Evolutionary conservation across 2,888 invertebrate genomes (phyloP).

Genomic region (Dasysyrphus tricinctus): DNA sequence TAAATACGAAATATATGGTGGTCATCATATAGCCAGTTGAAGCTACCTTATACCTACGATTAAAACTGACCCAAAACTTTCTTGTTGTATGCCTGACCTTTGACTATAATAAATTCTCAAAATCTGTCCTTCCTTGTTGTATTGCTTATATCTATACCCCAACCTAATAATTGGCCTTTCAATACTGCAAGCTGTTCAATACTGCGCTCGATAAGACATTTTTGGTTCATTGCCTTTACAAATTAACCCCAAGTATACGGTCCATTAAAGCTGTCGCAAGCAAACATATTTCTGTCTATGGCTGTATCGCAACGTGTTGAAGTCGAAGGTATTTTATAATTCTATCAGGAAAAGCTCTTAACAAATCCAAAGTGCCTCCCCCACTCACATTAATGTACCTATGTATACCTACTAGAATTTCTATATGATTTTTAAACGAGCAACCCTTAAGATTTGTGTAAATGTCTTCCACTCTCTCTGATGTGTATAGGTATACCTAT

Average conservation of each 20-base stretch:
- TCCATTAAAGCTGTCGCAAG: constrained; percentile 64
- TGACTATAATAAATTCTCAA: constrained; percentile 14
- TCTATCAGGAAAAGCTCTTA: constrained; percentile 27
- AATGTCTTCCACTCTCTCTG: neutral
- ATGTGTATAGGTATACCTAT: neutral
- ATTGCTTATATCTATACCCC: neutral
- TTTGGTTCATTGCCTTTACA: constrained; percentile 68
- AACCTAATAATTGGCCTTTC: neutral
- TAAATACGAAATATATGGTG: neutral
- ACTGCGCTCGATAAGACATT: constrained; percentile 16
- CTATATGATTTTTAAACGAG: neutral
- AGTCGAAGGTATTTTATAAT: constrained; percentile 1
- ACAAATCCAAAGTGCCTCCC: constrained; percentile 9
- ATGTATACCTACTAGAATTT: neutral
- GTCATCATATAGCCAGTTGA: neutral
- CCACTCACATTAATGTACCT: neutral
- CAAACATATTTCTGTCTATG: constrained; percentile 14
- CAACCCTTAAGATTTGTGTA: constrained; percentile 22
- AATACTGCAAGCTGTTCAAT: constrained; percentile 22
- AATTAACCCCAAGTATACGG: constrained; percentile 71
- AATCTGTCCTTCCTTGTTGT: constrained; percentile 6
- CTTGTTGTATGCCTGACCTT: neutral
- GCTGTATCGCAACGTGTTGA: constrained; percentile 9
- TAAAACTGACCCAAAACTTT: neutral
- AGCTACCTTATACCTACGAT: neutral